These are phyloP conservation scores for Drosophila monieri DNA, from an alignment of 2,888 invertebrate genomes.

Conservation along the genomic window DNA sequence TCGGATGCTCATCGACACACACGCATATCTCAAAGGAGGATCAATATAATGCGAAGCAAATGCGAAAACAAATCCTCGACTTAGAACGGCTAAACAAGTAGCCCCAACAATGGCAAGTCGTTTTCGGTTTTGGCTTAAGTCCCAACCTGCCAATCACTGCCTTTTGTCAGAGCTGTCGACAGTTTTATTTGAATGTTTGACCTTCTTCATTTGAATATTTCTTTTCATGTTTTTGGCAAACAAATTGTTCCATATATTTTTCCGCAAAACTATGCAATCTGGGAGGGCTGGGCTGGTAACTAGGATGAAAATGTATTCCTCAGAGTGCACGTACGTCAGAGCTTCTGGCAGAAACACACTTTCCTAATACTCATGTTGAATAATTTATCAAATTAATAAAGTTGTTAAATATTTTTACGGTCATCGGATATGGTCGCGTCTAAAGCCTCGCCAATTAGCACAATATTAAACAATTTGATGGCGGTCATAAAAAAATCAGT, in stretches of 20 bases:
- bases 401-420: conserved; percentile 42
- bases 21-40: conserved; percentile 36
- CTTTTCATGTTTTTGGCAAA: not conserved
- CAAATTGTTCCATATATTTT: not conserved
- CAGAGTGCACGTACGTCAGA: no score
- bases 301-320: not conserved
- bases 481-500: conserved; percentile 52
- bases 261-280: not conserved
- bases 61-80: conserved; percentile 41
- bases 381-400: not conserved
- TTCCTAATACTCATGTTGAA: not conserved
- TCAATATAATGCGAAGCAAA: conserved; percentile 42
- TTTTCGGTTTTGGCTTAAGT: conserved; percentile 27
- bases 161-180: conserved; percentile 47
- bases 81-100: conserved; percentile 45
- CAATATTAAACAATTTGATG: conserved; percentile 61
- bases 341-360: no score
- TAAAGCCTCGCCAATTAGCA: conserved; percentile 57
- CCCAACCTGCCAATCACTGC: conserved; percentile 38
- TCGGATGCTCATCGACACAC: conserved; percentile 13
- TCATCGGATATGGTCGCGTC: conserved; percentile 58
- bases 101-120: conserved; percentile 29
- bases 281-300: not conserved
- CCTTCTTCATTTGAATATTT: conserved; percentile 23
- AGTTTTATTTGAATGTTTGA: conserved; percentile 34